Percentiles rank a stretch among this genome's conserved stretches.
Conservation (phyloP, 1,140 invertebrate species). For the Heliconius himera region DNA sequence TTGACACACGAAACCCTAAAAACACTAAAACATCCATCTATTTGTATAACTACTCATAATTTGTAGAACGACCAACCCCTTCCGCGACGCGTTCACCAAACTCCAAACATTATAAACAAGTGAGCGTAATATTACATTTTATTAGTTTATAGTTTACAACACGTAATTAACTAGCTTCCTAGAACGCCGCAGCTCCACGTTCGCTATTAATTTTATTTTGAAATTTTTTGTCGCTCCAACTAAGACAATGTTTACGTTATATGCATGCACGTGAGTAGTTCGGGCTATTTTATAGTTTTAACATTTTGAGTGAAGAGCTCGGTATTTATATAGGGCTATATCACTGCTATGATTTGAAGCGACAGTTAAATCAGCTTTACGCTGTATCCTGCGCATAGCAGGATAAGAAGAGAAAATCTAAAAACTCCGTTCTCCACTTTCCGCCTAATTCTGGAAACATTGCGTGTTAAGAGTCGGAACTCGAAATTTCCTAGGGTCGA, state of each 20-base stretch:
- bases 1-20: no score
- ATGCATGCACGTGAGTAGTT: slow-evolving; percentile 20
- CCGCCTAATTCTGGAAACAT: no score
- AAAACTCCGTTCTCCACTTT: no score
- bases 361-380: no score
- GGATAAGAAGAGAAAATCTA: no score
- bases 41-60: neutral
- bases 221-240: slow-evolving; percentile 60
- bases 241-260: slow-evolving; percentile 61
- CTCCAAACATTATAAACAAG: slow-evolving; percentile 32
- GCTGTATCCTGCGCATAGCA: no score
- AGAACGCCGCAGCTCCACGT: slow-evolving; percentile 57
- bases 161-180: slow-evolving; percentile 64
- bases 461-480: no score
- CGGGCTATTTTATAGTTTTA: neutral
- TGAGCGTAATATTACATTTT: slow-evolving; percentile 54
- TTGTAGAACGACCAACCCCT: slow-evolving; percentile 27
- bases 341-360: no score
- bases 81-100: slow-evolving; percentile 32
- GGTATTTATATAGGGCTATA: no score
- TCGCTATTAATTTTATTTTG: slow-evolving; percentile 58
- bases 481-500: no score
- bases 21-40: neutral
- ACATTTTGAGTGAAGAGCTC: neutral
- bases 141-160: slow-evolving; percentile 57